A percentile compares a stretch with the other conserved stretches of the same genome.
phyloP scores from a whole-genome alignment of 2,113 vertebrate species.

The Aepyceros melampus region DNA sequence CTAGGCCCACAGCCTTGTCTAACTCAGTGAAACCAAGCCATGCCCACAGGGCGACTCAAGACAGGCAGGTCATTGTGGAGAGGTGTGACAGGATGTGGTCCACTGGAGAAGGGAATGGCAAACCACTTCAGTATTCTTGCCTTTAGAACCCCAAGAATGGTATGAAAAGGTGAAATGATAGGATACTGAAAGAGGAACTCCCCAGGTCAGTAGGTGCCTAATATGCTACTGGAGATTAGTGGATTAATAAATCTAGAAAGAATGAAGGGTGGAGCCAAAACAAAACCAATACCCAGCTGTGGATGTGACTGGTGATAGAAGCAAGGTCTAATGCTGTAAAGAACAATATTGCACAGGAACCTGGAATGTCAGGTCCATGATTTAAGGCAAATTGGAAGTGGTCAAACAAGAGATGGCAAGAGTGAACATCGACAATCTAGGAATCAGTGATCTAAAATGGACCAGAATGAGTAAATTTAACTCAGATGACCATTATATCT shows the following conservation, averaged over 20 bases:
- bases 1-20: too few relatives aligned
- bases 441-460: not conserved
- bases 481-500: not conserved
- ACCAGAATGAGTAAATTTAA: not conserved
- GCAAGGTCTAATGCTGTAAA: not conserved
- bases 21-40: too few relatives aligned
- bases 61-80: too few relatives aligned
- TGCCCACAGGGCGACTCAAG: too few relatives aligned
- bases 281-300: not conserved
- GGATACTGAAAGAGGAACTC: not conserved
- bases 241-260: not conserved
- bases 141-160: too few relatives aligned
- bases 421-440: fast-evolving
- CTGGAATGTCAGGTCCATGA: not conserved
- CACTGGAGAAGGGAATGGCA: too few relatives aligned
- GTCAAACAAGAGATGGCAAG: not conserved
- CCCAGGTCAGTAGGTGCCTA: not conserved
- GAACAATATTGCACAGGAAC: not conserved
- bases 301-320: not conserved
- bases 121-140: too few relatives aligned
- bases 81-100: too few relatives aligned
- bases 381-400: not conserved
- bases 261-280: not conserved
- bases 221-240: not conserved
- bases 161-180: not conserved